These are phyloP conservation scores for Polietes domitor DNA, from an alignment of 2,888 invertebrate species.

Conservation along the genomic window DNA sequence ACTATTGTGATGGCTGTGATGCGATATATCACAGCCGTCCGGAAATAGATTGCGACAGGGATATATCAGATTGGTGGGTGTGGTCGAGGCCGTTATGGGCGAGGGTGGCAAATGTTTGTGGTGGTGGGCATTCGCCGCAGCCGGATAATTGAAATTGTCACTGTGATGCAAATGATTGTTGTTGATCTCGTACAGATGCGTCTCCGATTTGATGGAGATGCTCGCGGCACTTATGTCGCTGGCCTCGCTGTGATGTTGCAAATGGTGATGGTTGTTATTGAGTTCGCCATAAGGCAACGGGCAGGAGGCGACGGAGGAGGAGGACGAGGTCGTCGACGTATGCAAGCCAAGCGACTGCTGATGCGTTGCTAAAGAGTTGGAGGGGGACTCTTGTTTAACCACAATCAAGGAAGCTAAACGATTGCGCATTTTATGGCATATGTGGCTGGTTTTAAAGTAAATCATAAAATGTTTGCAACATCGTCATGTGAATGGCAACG, in stretches of 20 bases:
- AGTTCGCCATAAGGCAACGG: slow-evolving; percentile 12
- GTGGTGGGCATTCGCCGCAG: neutral
- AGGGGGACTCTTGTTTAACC: slow-evolving; percentile 80
- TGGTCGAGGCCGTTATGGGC: slow-evolving; percentile 10
- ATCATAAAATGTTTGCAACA: neutral
- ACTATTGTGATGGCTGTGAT: slow-evolving; percentile 63
- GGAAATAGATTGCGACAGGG: slow-evolving; percentile 77
- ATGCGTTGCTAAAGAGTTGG: slow-evolving; percentile 60
- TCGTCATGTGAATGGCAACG: neutral
- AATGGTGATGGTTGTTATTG: slow-evolving; percentile 62
- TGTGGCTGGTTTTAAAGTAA: slow-evolving; percentile 30
- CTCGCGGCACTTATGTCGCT: neutral
- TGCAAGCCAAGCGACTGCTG: slow-evolving; percentile 14
- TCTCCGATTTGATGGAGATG: slow-evolving; percentile 73
- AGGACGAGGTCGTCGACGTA: slow-evolving; percentile 22
- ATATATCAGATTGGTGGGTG: slow-evolving; percentile 71
- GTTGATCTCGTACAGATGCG: slow-evolving; percentile 73
- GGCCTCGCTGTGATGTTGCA: neutral
- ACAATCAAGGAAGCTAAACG: slow-evolving; percentile 81
- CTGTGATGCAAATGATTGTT: slow-evolving; percentile 72
- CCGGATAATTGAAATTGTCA: slow-evolving; percentile 48
- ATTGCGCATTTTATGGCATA: slow-evolving; percentile 79
- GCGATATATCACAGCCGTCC: slow-evolving; percentile 76
- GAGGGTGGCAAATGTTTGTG: slow-evolving; percentile 6
- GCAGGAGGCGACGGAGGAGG: too few relatives aligned